These are phyloP conservation scores for Natator depressus DNA, from an alignment of 2,113 vertebrate genomes.

Conservation along the genomic window DNA sequence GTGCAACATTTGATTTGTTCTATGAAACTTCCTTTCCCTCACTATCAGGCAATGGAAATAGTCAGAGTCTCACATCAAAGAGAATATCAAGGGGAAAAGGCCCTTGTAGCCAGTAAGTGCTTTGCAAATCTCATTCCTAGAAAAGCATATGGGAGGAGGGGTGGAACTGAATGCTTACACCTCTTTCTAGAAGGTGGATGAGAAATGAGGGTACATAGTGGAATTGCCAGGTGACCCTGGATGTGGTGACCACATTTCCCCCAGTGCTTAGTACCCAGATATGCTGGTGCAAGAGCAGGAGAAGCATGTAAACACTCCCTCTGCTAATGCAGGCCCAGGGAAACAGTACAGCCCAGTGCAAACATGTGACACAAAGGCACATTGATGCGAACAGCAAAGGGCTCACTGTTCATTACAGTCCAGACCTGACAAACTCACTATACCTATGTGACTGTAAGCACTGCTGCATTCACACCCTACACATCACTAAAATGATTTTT, in stretches of 20 bases:
- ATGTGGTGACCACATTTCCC: neutral
- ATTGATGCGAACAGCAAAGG: neutral
- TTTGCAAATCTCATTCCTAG: constrained; percentile 12
- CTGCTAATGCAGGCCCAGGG: neutral
- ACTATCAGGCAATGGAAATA: neutral
- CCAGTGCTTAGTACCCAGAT: neutral
- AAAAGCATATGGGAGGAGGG: fast-evolving
- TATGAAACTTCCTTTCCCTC: neutral
- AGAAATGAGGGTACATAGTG: neutral
- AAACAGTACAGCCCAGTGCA: neutral
- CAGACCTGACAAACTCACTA: neutral
- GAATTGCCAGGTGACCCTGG: neutral
- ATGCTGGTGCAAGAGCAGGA: neutral
- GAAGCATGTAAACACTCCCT: neutral
- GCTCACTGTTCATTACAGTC: neutral
- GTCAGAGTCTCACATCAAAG: constrained; percentile 22
- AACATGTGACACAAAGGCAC: neutral
- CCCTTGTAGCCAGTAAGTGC: neutral
- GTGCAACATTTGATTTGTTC: neutral
- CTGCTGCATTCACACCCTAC: neutral
- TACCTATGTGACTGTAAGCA: neutral
- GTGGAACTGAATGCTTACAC: neutral
- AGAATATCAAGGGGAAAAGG: neutral
- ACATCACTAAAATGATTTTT: neutral
- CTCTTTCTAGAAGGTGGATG: neutral